Evolutionary conservation across 2,113 vertebrate genomes (phyloP).

Genomic region (Dendropsophus ebraccatus): DNA sequence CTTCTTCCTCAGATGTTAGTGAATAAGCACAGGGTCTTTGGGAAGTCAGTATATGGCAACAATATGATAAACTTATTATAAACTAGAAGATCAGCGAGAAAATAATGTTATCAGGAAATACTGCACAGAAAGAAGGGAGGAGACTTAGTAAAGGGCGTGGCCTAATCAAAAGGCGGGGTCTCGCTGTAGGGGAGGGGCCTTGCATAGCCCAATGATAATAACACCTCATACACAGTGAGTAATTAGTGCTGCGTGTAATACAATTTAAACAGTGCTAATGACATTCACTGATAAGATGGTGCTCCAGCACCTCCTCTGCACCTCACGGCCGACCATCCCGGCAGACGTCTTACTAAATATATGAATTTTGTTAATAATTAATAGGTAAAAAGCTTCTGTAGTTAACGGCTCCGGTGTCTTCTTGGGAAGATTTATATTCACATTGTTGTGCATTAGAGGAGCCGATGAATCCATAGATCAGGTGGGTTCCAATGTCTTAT

Average conservation of each 20-base stretch:
- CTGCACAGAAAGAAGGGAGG: too few species aligned
- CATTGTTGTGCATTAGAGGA: constrained; percentile 37
- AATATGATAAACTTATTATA: too few species aligned
- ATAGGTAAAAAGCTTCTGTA: constrained; percentile 17
- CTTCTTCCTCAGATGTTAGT: too few species aligned
- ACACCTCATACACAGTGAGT: not conserved
- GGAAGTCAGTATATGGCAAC: too few species aligned
- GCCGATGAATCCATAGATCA: constrained; percentile 16
- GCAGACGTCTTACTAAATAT: constrained; percentile 14
- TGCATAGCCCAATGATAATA: not conserved
- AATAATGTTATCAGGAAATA: too few species aligned
- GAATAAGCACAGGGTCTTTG: too few species aligned
- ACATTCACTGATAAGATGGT: not conserved
- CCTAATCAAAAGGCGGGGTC: not conserved
- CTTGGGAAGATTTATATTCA: constrained; percentile 36
- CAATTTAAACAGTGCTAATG: not conserved
- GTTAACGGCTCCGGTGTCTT: constrained; percentile 40
- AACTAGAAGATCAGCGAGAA: too few species aligned
- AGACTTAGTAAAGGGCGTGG: too few species aligned
- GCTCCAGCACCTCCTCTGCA: not conserved
- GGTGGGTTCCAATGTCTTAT: constrained; percentile 47
- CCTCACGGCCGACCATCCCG: not conserved
- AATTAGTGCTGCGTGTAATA: not conserved
- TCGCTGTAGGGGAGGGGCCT: not conserved
- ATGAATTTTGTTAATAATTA: constrained; percentile 10